phyloP scores from a whole-genome alignment of 2,888 invertebrate species.

The Gymnosoma rotundatum region DNA sequence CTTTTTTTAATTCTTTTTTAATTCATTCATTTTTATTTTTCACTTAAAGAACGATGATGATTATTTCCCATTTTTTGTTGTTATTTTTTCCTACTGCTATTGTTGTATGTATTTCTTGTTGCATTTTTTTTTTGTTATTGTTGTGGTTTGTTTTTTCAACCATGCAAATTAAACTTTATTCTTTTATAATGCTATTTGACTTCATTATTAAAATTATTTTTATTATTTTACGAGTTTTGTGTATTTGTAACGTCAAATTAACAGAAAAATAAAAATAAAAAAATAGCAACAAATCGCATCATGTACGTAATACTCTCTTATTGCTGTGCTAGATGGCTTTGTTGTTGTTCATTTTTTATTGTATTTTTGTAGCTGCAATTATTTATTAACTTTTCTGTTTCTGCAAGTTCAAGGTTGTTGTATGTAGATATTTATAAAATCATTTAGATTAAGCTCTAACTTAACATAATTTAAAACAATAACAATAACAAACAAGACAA shows the following conservation, averaged over 20 bases:
- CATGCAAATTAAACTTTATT: constrained; percentile 64
- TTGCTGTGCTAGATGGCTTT: neutral
- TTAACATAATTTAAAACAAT: constrained; percentile 8
- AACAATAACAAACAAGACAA: constrained; percentile 5
- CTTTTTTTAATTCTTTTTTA: constrained; percentile 2
- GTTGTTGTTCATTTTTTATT: constrained; percentile 10
- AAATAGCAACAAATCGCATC: constrained; percentile 33
- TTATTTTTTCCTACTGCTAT: neutral
- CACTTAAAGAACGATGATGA: neutral
- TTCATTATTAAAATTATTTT: constrained; percentile 31
- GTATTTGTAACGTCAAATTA: constrained; percentile 37
- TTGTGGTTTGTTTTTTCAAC: constrained; percentile 23
- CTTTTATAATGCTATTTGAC: constrained; percentile 66
- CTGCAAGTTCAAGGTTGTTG: constrained; percentile 68
- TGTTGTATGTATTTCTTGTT: neutral
- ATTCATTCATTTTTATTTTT: constrained; percentile 20
- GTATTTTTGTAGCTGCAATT: constrained; percentile 54
- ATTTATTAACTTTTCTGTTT: constrained; percentile 57
- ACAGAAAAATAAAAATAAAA: constrained; percentile 38
- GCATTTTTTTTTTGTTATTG: constrained; percentile 2
- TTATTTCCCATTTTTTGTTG: neutral
- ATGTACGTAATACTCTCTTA: constrained; percentile 20
- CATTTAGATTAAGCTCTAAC: constrained; percentile 36
- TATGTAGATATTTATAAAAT: constrained; percentile 44
- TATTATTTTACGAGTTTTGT: constrained; percentile 25